phyloP scores from a whole-genome alignment of 2,113 vertebrate genomes.

The Dasyornis broadbenti region DNA sequence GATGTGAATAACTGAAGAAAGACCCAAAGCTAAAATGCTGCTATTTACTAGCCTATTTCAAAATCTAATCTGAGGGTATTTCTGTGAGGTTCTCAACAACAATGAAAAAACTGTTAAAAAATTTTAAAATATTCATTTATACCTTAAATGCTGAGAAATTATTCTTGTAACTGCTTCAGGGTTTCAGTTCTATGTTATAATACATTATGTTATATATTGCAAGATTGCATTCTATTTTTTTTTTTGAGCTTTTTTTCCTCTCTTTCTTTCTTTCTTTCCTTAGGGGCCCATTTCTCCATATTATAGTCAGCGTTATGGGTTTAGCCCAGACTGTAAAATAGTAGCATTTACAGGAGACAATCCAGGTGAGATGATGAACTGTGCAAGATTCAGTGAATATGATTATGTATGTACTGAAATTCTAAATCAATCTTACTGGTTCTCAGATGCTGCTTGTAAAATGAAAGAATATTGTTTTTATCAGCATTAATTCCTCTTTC shows the following conservation, averaged over 20 bases:
- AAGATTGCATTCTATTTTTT: not conserved
- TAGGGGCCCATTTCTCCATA: slow-evolving; percentile 86
- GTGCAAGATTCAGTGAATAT: not conserved
- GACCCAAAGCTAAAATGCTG: not conserved
- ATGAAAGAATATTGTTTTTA: not conserved
- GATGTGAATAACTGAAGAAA: not conserved
- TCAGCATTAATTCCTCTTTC: not conserved
- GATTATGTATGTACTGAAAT: not conserved
- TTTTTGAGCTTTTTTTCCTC: not conserved
- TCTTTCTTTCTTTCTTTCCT: not conserved
- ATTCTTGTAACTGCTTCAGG: not conserved
- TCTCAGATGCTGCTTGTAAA: not conserved
- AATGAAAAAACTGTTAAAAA: not conserved
- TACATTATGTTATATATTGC: not conserved
- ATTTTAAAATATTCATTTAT: not conserved
- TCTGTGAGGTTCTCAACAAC: not conserved
- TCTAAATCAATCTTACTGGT: not conserved
- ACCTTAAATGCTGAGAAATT: not conserved
- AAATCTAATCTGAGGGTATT: not conserved
- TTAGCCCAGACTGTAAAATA: slow-evolving; percentile 80
- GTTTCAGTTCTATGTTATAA: not conserved
- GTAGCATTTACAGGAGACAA: slow-evolving; percentile 95
- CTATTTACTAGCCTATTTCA: not conserved
- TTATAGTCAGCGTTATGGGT: slow-evolving; percentile 79
- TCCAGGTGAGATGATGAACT: slow-evolving; percentile 79